Conservation (phyloP, 2,888 invertebrate species). For the Ichneumoninae sp. region DNA sequence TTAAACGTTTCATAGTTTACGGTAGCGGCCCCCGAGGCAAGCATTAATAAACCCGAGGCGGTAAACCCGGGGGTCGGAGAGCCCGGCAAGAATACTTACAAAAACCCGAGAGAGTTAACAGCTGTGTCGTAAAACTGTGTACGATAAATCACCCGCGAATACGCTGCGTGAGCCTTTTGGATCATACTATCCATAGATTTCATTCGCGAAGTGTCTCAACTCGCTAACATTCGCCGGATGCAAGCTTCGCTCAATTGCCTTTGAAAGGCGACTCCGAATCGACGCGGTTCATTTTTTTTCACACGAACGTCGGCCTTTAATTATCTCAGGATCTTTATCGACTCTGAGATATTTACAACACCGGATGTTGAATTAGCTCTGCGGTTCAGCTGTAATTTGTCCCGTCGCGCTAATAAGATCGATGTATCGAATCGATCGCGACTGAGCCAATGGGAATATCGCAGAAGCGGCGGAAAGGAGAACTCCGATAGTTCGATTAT, state of each 20-base stretch:
- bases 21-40: constrained; percentile 28
- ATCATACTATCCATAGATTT: constrained; percentile 52
- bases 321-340: background rate
- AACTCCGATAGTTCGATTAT: background rate
- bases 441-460: too few relatives aligned
- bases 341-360: background rate
- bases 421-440: too few relatives aligned
- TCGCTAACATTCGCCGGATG: constrained; percentile 34
- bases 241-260: constrained; percentile 31
- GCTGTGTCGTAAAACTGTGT: constrained; percentile 58
- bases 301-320: background rate
- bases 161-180: constrained; percentile 50
- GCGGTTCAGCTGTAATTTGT: background rate
- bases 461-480: too few relatives aligned
- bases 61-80: constrained; percentile 9
- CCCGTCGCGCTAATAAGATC: too few relatives aligned
- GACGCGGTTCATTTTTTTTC: constrained; percentile 32
- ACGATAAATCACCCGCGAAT: constrained; percentile 56
- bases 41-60: constrained; percentile 52
- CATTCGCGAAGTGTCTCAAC: constrained; percentile 36
- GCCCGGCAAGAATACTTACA: constrained; percentile 44
- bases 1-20: constrained; percentile 33
- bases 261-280: constrained; percentile 11
- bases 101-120: constrained; percentile 53
- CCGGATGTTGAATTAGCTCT: background rate